These are phyloP conservation scores for Gobionotothen gibberifrons DNA, from an alignment of 2,797 vertebrate species.

Conservation along the genomic window DNA sequence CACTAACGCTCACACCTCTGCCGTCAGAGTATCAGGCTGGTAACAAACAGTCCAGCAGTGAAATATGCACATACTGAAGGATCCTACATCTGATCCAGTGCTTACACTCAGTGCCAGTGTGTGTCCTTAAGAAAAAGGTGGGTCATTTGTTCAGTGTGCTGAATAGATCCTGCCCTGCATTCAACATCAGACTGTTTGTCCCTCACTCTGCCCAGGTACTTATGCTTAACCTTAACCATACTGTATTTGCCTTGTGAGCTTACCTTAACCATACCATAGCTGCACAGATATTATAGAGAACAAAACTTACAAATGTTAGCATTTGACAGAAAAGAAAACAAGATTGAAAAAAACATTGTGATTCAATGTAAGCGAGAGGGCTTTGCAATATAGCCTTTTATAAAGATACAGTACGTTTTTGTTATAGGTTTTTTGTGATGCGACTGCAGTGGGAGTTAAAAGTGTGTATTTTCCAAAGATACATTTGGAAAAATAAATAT, in stretches of 20 bases:
- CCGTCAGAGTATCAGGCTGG: not conserved
- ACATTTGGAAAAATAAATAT: no score
- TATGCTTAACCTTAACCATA: not conserved
- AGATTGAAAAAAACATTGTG: not conserved
- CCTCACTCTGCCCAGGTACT: not conserved
- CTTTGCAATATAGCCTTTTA: not conserved
- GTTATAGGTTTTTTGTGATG: no score
- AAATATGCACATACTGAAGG: not conserved
- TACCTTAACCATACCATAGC: not conserved
- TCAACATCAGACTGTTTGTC: no score
- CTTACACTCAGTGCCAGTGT: not conserved
- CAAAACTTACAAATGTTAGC: no score
- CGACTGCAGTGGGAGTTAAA: no score
- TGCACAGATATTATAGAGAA: not conserved
- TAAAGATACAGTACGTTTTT: no score
- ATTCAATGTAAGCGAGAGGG: not conserved
- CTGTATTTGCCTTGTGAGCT: not conserved
- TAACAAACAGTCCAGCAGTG: not conserved
- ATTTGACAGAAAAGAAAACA: not conserved
- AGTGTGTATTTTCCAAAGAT: no score
- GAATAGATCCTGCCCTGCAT: no score
- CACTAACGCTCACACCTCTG: not conserved
- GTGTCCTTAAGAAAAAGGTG: not conserved
- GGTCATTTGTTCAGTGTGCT: no score
- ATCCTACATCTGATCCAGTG: not conserved